phyloP scores from a whole-genome alignment of 2,888 invertebrate species.

The Antitype chi region DNA sequence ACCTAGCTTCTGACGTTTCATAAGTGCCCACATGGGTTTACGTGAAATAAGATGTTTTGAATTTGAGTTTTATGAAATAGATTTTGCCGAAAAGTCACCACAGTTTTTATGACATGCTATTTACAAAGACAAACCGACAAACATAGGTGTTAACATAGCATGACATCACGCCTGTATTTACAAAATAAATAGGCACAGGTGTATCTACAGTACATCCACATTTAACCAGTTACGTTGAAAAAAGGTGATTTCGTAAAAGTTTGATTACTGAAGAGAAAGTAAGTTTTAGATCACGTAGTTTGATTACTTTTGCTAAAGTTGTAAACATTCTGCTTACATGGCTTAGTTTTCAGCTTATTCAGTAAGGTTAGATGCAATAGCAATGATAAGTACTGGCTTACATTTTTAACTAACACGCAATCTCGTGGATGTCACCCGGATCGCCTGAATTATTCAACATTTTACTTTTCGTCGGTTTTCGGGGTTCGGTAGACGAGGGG shows the following conservation, averaged over 20 bases:
- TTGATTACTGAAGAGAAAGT: not conserved
- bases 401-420: conserved; percentile 61
- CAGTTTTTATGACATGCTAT: no score
- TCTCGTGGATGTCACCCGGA: conserved; percentile 52
- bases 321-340: conserved; percentile 26
- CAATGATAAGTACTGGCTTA: conserved; percentile 40
- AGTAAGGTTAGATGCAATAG: conserved; percentile 41
- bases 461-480: conserved; percentile 49
- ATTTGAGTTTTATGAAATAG: not conserved
- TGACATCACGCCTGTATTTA: no score
- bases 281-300: not conserved
- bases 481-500: conserved; percentile 35
- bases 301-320: conserved; percentile 6
- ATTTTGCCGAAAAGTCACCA: no score
- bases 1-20: not conserved
- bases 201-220: no score
- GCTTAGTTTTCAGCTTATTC: conserved; percentile 6
- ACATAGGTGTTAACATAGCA: not conserved
- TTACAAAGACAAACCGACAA: not conserved
- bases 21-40: not conserved
- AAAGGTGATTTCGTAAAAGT: not conserved
- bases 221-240: not conserved
- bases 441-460: conserved; percentile 58
- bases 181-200: no score
- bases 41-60: not conserved